These are phyloP conservation scores for Mobula hypostoma DNA, from an alignment of 2,113 vertebrate genomes.

Conservation along the genomic window DNA sequence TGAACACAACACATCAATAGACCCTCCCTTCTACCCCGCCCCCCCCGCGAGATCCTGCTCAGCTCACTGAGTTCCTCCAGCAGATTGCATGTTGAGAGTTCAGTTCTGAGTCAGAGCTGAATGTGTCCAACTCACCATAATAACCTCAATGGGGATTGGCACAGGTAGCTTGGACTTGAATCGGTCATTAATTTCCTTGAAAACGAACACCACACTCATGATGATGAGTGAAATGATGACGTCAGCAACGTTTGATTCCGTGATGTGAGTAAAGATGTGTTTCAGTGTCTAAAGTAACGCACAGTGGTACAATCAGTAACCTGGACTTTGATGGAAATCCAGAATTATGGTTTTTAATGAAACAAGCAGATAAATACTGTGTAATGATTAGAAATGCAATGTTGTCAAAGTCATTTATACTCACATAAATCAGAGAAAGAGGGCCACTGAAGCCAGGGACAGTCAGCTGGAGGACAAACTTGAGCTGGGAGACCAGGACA, in stretches of 20 bases:
- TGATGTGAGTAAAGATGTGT: conserved; percentile 70
- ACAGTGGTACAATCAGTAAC: not conserved
- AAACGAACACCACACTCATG: conserved; percentile 67
- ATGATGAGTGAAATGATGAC: conserved; percentile 76
- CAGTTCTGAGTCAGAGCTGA: too few species aligned
- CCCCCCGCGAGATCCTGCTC: too few species aligned
- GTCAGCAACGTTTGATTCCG: conserved; percentile 73
- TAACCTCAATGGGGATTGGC: conserved; percentile 86
- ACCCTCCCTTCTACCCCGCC: too few species aligned
- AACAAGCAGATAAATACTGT: too few species aligned
- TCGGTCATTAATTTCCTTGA: conserved; percentile 86
- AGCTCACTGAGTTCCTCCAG: too few species aligned
- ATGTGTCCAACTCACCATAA: conserved; percentile 67
- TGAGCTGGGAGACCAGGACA: conserved; percentile 87
- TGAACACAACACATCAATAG: too few species aligned
- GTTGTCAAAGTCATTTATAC: conserved; percentile 43
- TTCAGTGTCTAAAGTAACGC: conserved; percentile 65
- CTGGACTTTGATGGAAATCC: too few species aligned
- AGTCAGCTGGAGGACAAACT: conserved; percentile 78
- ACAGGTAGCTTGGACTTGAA: conserved; percentile 80
- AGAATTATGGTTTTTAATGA: too few species aligned
- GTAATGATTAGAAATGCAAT: not conserved
- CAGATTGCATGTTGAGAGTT: too few species aligned
- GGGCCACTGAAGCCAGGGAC: conserved; percentile 66
- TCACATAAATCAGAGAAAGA: conserved; percentile 77